These are phyloP conservation scores for Pampus argenteus DNA, from an alignment of 2,797 vertebrate species.

Conservation along the genomic window DNA sequence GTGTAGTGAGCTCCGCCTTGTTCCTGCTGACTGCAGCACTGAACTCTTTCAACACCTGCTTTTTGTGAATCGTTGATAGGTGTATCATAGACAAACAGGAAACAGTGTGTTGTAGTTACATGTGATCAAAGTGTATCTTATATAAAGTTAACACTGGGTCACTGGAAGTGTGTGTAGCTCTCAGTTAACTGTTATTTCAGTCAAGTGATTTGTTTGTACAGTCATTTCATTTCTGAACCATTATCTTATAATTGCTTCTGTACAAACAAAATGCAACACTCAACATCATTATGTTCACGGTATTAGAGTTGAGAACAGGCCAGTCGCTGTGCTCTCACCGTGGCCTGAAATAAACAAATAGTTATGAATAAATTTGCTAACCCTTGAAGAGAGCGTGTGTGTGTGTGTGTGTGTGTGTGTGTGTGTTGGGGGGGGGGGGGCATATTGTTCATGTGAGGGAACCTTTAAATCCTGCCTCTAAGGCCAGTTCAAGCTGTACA, in stretches of 20 bases:
- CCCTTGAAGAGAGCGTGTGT: conserved; percentile 43
- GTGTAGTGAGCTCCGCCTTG: conserved; percentile 30
- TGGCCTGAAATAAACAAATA: conserved; percentile 47
- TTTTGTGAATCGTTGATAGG: conserved; percentile 41
- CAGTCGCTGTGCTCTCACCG: conserved; percentile 25
- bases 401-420: too few species aligned
- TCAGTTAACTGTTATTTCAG: not conserved
- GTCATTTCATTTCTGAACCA: conserved; percentile 12
- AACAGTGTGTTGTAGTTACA: conserved; percentile 5
- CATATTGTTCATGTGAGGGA: conserved; percentile 39
- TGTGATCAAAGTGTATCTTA: not conserved
- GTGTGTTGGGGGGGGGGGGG: conserved; percentile 1
- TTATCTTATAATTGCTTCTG: not conserved
- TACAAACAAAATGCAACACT: conserved; percentile 16
- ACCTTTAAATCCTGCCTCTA: conserved; percentile 53
- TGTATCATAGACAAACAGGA: conserved; percentile 9
- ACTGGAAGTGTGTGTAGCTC: not conserved
- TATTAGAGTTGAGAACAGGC: conserved; percentile 32
- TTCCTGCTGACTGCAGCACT: conserved; percentile 44
- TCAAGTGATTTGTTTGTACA: not conserved
- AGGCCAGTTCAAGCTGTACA: conserved; percentile 43
- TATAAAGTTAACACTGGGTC: not conserved
- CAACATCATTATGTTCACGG: conserved; percentile 20
- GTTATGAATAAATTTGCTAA: conserved; percentile 56
- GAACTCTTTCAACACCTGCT: conserved; percentile 25